Percentiles rank a stretch among this genome's conserved stretches.
These are phyloP conservation scores for Nothobranchius kuhntae DNA, from an alignment of 2,113 vertebrate species.

Conservation along the genomic window DNA sequence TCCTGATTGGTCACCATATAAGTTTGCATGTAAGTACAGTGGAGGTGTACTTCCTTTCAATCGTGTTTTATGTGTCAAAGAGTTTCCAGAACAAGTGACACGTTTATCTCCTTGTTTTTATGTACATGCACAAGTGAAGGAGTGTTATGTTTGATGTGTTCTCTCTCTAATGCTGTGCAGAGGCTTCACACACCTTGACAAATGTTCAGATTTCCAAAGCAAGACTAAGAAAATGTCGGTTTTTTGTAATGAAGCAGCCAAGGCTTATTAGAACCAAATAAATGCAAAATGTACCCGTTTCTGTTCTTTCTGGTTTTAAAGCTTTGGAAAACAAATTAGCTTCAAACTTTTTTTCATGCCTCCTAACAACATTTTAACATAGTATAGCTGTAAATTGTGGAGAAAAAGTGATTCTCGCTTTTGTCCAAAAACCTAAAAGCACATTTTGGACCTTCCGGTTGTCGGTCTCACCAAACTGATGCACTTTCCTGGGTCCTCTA, in stretches of 20 bases:
- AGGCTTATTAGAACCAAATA: conserved; percentile 72
- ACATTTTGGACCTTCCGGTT: too few relatives aligned
- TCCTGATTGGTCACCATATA: conserved; percentile 31
- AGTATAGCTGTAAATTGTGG: too few relatives aligned
- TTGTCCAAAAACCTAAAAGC: too few relatives aligned
- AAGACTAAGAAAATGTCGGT: conserved; percentile 27
- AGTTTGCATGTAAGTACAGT: conserved; percentile 59
- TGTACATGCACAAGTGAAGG: conserved; percentile 26
- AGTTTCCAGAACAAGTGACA: conserved; percentile 3
- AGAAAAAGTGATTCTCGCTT: too few relatives aligned
- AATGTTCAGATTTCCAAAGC: conserved; percentile 43
- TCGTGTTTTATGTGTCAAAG: conserved; percentile 21
- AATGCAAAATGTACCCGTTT: conserved; percentile 38
- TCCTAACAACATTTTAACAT: too few relatives aligned
- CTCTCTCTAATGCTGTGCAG: conserved; percentile 33
- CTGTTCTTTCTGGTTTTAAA: background rate
- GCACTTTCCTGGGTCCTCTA: too few relatives aligned
- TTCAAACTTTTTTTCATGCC: too few relatives aligned
- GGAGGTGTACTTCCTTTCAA: conserved; percentile 14
- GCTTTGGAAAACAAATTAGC: too few relatives aligned
- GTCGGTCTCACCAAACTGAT: too few relatives aligned
- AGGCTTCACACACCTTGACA: conserved; percentile 37
- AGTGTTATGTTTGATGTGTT: conserved; percentile 50
- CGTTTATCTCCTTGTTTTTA: background rate
- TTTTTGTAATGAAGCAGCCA: conserved; percentile 65